Conservation (phyloP, 2,888 invertebrate genomes). For the Drosophila mayaguana region DNA sequence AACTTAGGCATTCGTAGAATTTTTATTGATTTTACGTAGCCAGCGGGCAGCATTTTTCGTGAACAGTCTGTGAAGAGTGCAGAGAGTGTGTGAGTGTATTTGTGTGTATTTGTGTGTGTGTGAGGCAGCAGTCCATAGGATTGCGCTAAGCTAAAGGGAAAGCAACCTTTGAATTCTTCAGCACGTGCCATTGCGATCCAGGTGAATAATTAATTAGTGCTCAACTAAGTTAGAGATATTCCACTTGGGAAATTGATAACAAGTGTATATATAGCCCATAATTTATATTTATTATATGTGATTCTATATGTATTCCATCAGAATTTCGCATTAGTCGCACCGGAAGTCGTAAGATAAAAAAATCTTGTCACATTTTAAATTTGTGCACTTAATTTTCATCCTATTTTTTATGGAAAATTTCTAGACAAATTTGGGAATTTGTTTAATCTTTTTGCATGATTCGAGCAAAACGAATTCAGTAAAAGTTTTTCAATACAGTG, state of each 20-base stretch:
- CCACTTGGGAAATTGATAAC: neutral
- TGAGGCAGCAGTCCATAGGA: conserved; percentile 45
- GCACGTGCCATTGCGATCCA: conserved; percentile 85
- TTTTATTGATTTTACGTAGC: conserved; percentile 61
- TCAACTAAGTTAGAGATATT: neutral
- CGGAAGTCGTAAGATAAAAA: conserved; percentile 47
- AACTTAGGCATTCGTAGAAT: conserved; percentile 46
- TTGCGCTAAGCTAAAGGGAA: conserved; percentile 45
- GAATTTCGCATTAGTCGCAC: neutral
- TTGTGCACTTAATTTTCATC: conserved; percentile 24
- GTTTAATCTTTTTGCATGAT: conserved; percentile 2
- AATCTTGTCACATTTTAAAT: conserved; percentile 39
- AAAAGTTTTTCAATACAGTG: neutral
- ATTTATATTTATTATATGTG: neutral
- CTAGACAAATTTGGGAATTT: neutral
- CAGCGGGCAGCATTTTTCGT: conserved; percentile 25
- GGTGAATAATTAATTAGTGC: conserved; percentile 63
- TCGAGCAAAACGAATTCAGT: neutral
- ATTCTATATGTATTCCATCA: neutral
- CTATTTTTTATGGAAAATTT: conserved; percentile 6
- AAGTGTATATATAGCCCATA: neutral
- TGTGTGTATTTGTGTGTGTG: conserved; percentile 19
- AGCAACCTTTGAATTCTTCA: conserved; percentile 81
- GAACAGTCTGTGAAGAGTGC: conserved; percentile 19
- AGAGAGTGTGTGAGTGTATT: conserved; percentile 13